These are phyloP conservation scores for Adrianichthys oophorus DNA, from an alignment of 2,797 vertebrate genomes.

Conservation along the genomic window DNA sequence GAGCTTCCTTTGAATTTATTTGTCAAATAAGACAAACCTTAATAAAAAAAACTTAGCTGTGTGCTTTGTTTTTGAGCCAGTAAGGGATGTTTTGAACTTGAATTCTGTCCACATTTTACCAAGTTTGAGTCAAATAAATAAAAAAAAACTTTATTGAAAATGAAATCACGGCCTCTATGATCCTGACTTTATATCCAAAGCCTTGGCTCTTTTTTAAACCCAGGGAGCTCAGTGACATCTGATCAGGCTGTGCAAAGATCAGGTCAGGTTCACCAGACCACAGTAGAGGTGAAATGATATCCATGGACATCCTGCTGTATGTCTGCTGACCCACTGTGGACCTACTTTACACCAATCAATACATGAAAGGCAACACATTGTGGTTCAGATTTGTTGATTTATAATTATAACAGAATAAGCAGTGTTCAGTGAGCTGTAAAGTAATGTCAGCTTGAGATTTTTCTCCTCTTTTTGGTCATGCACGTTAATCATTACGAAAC, in stretches of 20 bases:
- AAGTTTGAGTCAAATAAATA: background rate
- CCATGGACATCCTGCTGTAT: slow-evolving; percentile 50
- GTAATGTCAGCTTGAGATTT: too few relatives aligned
- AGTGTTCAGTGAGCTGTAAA: background rate
- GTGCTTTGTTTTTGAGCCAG: too few relatives aligned
- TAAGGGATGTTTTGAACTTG: too few relatives aligned
- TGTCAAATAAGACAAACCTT: too few relatives aligned
- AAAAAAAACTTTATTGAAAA: background rate
- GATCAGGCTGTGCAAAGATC: background rate
- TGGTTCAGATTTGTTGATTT: slow-evolving; percentile 6
- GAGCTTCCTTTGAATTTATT: too few relatives aligned
- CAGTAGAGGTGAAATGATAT: slow-evolving; percentile 32
- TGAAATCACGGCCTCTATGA: slow-evolving; percentile 10
- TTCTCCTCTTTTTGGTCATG: too few relatives aligned
- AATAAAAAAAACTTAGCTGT: too few relatives aligned
- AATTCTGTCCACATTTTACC: too few relatives aligned
- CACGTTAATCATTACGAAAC: too few relatives aligned
- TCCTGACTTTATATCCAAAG: slow-evolving; percentile 10
- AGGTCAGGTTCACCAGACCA: slow-evolving; percentile 29
- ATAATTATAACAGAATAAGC: background rate
- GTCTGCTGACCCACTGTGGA: slow-evolving; percentile 57
- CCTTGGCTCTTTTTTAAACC: background rate
- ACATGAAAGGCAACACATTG: slow-evolving; percentile 33
- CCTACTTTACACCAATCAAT: slow-evolving; percentile 54
- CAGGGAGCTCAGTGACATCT: background rate